Percentiles rank a stretch among this genome's conserved stretches.
These are phyloP conservation scores for Ceratina japonica DNA, from an alignment of 1,140 invertebrate species.

Conservation along the genomic window DNA sequence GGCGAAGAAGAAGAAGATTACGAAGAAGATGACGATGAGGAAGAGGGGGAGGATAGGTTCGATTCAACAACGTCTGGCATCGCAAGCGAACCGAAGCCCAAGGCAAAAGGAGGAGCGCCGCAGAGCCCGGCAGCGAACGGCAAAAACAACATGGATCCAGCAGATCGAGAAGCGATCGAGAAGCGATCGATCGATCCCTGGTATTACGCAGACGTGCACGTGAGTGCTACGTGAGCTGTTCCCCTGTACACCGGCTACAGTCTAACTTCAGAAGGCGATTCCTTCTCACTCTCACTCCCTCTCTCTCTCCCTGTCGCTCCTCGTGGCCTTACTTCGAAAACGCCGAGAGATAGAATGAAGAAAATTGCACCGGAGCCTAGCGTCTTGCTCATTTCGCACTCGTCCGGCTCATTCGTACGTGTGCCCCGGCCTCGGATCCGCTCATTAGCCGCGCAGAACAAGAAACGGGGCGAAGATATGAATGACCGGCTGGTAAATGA, in stretches of 20 bases:
- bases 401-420: slow-evolving; percentile 44
- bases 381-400: slow-evolving; percentile 62
- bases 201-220: slow-evolving; percentile 76
- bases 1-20: slow-evolving; percentile 41
- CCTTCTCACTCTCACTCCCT: no score
- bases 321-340: neutral
- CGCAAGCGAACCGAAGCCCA: slow-evolving; percentile 65
- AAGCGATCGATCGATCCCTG: slow-evolving; percentile 72
- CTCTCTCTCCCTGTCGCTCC: no score
- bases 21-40: slow-evolving; percentile 10
- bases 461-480: slow-evolving; percentile 38
- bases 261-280: slow-evolving; percentile 13
- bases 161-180: slow-evolving; percentile 58
- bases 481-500: slow-evolving; percentile 49
- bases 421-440: slow-evolving; percentile 36
- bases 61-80: slow-evolving; percentile 62
- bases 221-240: slow-evolving; percentile 66
- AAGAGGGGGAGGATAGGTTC: slow-evolving; percentile 44
- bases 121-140: slow-evolving; percentile 50
- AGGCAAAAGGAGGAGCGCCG: slow-evolving; percentile 59
- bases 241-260: slow-evolving; percentile 49
- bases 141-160: slow-evolving; percentile 71
- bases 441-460: slow-evolving; percentile 47
- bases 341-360: slow-evolving; percentile 30
- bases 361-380: slow-evolving; percentile 63